Percentiles rank a stretch among this genome's conserved stretches.
Evolutionary conservation across 2,113 vertebrate genomes (phyloP).

Genomic region (Labrus mixtus): DNA sequence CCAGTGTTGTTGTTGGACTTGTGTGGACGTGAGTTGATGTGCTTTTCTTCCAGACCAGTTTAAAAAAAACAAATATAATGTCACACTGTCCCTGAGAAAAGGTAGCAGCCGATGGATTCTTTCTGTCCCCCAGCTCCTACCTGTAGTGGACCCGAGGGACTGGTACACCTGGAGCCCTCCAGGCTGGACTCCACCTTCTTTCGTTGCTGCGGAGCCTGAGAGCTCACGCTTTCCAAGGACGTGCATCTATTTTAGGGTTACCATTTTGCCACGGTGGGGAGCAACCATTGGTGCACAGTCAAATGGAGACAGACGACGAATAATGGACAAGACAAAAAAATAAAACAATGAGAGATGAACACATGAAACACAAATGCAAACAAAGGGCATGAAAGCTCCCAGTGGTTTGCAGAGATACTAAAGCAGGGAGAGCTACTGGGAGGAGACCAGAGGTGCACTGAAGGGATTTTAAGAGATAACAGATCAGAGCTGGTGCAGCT

Average conservation of each 20-base stretch:
- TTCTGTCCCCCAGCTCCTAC: conserved; percentile 80
- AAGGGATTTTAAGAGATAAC: not conserved
- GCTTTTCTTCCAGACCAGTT: too few species aligned
- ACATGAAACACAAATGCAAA: conserved; percentile 58
- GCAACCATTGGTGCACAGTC: conserved; percentile 66
- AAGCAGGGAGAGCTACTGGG: conserved; percentile 12
- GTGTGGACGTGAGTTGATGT: too few species aligned
- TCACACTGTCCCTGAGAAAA: not conserved
- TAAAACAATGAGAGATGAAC: conserved; percentile 72
- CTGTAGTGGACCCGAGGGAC: conserved; percentile 90
- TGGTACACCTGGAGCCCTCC: conserved; percentile 89
- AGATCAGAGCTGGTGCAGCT: not conserved
- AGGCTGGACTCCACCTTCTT: conserved; percentile 90
- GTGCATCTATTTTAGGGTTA: conserved; percentile 87
- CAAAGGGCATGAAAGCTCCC: conserved; percentile 9
- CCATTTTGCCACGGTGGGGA: conserved; percentile 40
- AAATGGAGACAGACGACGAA: conserved; percentile 46
- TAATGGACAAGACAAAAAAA: conserved; percentile 61
- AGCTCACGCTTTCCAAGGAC: conserved; percentile 90
- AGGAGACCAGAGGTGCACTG: conserved; percentile 30
- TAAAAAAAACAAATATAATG: not conserved
- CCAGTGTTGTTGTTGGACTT: too few species aligned
- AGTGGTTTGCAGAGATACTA: conserved; percentile 14
- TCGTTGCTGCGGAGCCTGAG: conserved; percentile 88
- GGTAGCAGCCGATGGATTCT: conserved; percentile 5